A percentile compares a stretch with the other conserved stretches of the same genome.
These are phyloP conservation scores for Apistogramma diplotaenia DNA, from an alignment of 2,113 vertebrate genomes.

Conservation along the genomic window DNA sequence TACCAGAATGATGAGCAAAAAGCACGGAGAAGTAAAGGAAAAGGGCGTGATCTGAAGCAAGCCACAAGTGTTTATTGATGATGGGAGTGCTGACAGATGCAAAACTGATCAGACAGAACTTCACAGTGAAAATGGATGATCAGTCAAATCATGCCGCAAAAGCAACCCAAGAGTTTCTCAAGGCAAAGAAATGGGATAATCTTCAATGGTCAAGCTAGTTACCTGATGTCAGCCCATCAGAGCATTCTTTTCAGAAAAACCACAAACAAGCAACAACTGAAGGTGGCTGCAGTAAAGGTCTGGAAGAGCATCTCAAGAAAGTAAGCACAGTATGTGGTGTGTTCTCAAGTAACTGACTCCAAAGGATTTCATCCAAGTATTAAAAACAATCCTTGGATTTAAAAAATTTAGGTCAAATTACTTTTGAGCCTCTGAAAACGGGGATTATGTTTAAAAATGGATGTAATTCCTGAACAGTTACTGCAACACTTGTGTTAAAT, in stretches of 20 bases:
- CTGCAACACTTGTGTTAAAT: not conserved
- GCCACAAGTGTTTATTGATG: not conserved
- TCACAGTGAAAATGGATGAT: too few relatives aligned
- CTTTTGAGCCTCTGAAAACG: not conserved
- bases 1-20: not conserved
- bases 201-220: not conserved
- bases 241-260: not conserved
- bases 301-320: not conserved
- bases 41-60: not conserved
- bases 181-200: too few relatives aligned
- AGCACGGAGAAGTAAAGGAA: not conserved
- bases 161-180: not conserved
- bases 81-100: not conserved
- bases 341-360: not conserved
- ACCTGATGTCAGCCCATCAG: not conserved
- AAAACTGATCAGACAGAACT: too few relatives aligned
- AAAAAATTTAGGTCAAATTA: not conserved
- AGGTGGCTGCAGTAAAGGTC: not conserved
- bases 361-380: not conserved
- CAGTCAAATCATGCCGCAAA: not conserved
- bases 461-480: not conserved
- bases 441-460: not conserved
- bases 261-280: not conserved
- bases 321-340: not conserved
- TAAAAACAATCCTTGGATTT: not conserved